Percentiles rank a stretch among this genome's conserved stretches.
Evolutionary conservation across 2,113 vertebrate genomes (phyloP).

Genomic region (Prionailurus bengalensis): DNA sequence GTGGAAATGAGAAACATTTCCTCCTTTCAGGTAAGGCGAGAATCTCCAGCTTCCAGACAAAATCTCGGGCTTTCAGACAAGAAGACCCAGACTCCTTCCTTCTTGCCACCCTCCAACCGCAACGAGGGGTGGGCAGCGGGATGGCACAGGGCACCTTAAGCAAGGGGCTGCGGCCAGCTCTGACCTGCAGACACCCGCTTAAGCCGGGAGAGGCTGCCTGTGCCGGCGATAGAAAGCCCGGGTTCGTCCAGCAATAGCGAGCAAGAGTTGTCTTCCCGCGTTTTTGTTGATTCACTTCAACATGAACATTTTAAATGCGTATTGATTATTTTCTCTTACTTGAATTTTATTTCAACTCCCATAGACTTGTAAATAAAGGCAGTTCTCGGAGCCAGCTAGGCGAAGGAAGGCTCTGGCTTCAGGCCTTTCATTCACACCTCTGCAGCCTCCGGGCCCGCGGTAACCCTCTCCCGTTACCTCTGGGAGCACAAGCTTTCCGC

Average conservation of each 20-base stretch:
- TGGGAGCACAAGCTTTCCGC: not conserved
- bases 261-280: not conserved
- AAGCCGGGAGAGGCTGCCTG: not conserved
- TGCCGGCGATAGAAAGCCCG: not conserved
- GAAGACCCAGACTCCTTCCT: not conserved
- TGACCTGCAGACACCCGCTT: not conserved
- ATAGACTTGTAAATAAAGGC: not conserved
- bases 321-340: not conserved
- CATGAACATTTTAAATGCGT: not conserved
- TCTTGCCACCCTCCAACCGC: not conserved
- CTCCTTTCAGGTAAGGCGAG: not conserved
- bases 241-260: not conserved
- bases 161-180: not conserved
- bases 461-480: not conserved
- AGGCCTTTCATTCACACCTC: conserved; percentile 21
- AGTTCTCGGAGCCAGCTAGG: not conserved
- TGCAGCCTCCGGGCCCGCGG: not conserved
- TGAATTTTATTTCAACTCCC: conserved; percentile 56
- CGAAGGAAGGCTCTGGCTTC: not conserved
- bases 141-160: not conserved
- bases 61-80: not conserved
- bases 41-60: not conserved
- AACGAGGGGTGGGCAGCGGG: not conserved
- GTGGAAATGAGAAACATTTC: not conserved
- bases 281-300: conserved; percentile 44